Conservation (phyloP, 1,140 invertebrate species). For the Glossosoma conforme region DNA sequence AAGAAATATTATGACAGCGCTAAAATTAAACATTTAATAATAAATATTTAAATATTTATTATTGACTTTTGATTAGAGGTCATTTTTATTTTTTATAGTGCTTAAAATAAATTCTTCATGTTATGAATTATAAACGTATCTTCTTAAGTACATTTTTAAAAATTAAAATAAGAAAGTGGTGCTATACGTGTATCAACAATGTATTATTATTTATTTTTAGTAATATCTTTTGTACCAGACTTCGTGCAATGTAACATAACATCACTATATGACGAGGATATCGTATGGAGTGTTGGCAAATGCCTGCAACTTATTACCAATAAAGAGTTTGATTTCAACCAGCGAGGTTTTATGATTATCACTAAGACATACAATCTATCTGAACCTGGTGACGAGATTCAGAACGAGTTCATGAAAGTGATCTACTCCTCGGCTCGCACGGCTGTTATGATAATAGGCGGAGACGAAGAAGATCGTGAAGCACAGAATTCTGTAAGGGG, state of each 20-base stretch:
- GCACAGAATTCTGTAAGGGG: background rate
- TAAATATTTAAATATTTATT: too few relatives aligned
- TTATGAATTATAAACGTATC: too few relatives aligned
- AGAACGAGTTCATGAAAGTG: conserved; percentile 11
- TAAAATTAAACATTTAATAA: too few relatives aligned
- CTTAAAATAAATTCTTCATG: too few relatives aligned
- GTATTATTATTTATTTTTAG: too few relatives aligned
- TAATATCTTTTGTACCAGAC: too few relatives aligned
- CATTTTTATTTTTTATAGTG: too few relatives aligned
- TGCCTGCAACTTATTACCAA: conserved; percentile 16
- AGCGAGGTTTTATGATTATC: conserved; percentile 18
- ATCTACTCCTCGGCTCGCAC: conserved; percentile 2
- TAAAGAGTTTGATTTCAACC: conserved; percentile 18
- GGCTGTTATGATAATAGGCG: conserved; percentile 22
- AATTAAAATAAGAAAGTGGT: too few relatives aligned
- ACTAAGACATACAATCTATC: conserved; percentile 20
- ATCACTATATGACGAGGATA: background rate
- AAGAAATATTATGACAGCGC: too few relatives aligned
- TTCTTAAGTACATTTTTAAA: too few relatives aligned
- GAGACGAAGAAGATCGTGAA: conserved; percentile 18
- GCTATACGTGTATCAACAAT: too few relatives aligned
- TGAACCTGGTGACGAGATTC: conserved; percentile 11
- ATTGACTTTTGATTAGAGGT: too few relatives aligned
- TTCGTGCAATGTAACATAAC: background rate
- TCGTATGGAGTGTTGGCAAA: conserved; percentile 7